Evolutionary conservation across 35 echinoderm and acorn worm genomes (phyloP).

Genomic region (Amphiura filiformis): DNA sequence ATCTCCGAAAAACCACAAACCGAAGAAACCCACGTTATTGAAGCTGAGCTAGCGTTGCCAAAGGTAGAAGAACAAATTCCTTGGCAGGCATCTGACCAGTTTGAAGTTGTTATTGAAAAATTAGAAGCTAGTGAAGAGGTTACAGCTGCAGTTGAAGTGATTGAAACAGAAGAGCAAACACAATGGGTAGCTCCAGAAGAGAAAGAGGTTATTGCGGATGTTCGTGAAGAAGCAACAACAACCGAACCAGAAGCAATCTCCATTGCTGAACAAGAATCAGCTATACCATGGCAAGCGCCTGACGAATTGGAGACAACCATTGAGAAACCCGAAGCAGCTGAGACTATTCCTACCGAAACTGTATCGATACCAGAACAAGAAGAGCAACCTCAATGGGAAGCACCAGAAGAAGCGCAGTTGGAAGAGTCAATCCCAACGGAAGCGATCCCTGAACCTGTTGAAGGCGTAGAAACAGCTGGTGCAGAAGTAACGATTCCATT

Average conservation of each 20-base stretch:
- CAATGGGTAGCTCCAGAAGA: not conserved
- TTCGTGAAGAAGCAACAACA: not conserved
- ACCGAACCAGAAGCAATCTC: not conserved
- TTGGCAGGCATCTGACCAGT: not conserved
- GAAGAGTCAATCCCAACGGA: not conserved
- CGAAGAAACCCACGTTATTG: not conserved
- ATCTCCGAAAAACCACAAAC: not conserved
- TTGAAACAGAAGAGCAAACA: not conserved
- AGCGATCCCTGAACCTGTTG: not conserved
- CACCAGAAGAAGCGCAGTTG: not conserved
- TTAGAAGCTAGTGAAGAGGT: not conserved
- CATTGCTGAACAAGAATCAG: not conserved
- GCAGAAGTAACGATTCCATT: not conserved
- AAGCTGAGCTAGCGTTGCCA: not conserved
- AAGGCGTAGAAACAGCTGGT: not conserved
- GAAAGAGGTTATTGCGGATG: not conserved
- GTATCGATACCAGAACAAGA: not conserved
- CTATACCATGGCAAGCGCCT: not conserved
- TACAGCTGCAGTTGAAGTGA: not conserved
- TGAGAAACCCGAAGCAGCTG: not conserved
- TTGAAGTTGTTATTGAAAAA: not conserved
- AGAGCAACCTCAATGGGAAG: not conserved
- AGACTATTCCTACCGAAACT: not conserved
- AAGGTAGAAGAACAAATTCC: not conserved
- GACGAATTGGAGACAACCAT: not conserved